Evolutionary conservation across 2,888 invertebrate genomes (phyloP).

Genomic region (Physocephala rufipes): DNA sequence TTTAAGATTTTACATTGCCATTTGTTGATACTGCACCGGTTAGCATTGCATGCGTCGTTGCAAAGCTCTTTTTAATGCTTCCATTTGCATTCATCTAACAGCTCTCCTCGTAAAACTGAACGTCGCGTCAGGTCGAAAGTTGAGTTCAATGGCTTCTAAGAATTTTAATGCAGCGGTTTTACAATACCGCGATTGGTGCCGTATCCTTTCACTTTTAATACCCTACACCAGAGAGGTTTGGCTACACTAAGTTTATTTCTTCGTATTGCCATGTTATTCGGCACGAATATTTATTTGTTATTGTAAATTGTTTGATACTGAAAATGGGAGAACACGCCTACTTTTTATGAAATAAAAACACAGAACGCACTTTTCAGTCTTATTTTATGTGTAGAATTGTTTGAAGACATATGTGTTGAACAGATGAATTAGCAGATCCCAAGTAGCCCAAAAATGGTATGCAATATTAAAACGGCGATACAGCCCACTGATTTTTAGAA

Average conservation of each 20-base stretch:
- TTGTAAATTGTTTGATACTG: too few relatives aligned
- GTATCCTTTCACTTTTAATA: constrained; percentile 25
- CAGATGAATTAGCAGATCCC: too few relatives aligned
- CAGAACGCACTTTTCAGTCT: too few relatives aligned
- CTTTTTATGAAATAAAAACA: too few relatives aligned
- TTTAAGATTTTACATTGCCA: neutral
- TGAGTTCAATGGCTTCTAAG: constrained; percentile 48
- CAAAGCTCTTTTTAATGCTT: constrained; percentile 3
- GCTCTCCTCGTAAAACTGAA: constrained; percentile 29
- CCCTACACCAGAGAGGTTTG: constrained; percentile 1
- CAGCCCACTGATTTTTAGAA: too few relatives aligned
- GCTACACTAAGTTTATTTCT: constrained; percentile 10
- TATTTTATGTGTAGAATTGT: too few relatives aligned
- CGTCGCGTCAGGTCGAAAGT: too few relatives aligned
- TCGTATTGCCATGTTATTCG: neutral
- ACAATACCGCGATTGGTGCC: constrained; percentile 7
- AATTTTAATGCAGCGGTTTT: constrained; percentile 17
- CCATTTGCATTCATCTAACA: constrained; percentile 16
- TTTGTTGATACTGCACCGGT: neutral
- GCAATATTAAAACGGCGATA: too few relatives aligned
- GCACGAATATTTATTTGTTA: neutral
- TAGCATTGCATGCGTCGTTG: neutral
- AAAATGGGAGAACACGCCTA: too few relatives aligned
- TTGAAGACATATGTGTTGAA: too few relatives aligned
- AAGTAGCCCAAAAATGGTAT: too few relatives aligned